Base-by-base conservation (phyloP, 2,797 vertebrate species). In the Peromyscus attwateri region DNA sequence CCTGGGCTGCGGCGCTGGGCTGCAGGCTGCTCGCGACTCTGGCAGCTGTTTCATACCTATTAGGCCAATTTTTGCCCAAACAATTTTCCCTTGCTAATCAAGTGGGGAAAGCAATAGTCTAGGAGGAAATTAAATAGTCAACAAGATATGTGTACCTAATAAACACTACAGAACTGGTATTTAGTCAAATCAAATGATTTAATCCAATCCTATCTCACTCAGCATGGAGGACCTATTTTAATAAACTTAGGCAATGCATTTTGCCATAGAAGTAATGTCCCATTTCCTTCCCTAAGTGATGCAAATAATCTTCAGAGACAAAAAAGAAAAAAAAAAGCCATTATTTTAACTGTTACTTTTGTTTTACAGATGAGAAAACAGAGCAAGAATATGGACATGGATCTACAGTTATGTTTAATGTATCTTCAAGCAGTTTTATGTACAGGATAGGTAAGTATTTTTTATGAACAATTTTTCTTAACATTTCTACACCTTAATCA, bases 101-200 rank as follows among this genome's bases (percentile, higher is more conserved):
- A 92, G 43, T 87, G 43, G 62, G 43, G 82, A 76, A 83, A 96
- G 55, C 79, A 68, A 87, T 25, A 73, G 8, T 57, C 81, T 81
- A 62, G 25, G 55, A 64, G 95, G 77, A 94, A 95, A 96, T 92
- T 94, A 88, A 93, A 94, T 5, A 93, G 62, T 79, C 90, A 96
- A 87, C 71, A 90, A 95, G 91, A 82, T 13, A 10, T 31, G 11
- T 1, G 0, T 90, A 94, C 46, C 2, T 92, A 14, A 62, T 64
- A 62, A 49, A 37, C 19, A 46, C 4, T 93, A 75, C 29, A 90
- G 94, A 96, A 87, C 2, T 13, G 66, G 31, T 80, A 16, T 60
- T 43, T 89, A 92, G 89, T 91, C 37, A 81, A 98, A 4, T 11
- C 66, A 29, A 96, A 87, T 76, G 16, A 96, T 12, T 96, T 95